A percentile compares a stretch with the other conserved stretches of the same genome.
Evolutionary conservation across 2,888 invertebrate genomes (phyloP).

Genomic region (Napeogenes inachia): DNA sequence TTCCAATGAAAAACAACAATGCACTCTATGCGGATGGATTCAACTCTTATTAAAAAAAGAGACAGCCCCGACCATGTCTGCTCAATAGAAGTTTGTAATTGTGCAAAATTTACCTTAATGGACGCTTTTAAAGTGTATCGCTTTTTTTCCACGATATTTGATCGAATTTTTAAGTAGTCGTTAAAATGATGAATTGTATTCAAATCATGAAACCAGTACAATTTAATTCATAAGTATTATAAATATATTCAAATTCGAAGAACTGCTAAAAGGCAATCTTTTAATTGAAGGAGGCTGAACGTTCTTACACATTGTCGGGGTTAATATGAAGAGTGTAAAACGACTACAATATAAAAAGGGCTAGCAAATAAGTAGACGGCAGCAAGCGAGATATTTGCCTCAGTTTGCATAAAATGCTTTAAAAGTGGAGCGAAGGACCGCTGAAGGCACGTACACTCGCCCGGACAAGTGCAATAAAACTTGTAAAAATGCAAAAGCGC

Average conservation of each 20-base stretch:
- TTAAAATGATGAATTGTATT: too few relatives aligned
- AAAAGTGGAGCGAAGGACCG: slow-evolving; percentile 42
- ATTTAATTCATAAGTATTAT: too few relatives aligned
- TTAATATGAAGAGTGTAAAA: slow-evolving; percentile 6
- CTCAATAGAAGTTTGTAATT: slow-evolving; percentile 2
- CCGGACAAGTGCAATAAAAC: slow-evolving; percentile 50
- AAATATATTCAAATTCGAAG: too few relatives aligned
- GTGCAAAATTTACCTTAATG: background rate
- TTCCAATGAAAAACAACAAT: slow-evolving; percentile 2
- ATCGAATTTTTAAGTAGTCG: too few relatives aligned
- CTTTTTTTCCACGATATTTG: too few relatives aligned
- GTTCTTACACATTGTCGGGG: background rate
- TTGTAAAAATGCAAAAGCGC: slow-evolving; percentile 39
- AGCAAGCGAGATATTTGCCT: slow-evolving; percentile 52
- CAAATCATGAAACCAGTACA: too few relatives aligned
- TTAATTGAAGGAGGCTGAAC: background rate
- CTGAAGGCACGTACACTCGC: slow-evolving; percentile 51
- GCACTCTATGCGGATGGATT: slow-evolving; percentile 2
- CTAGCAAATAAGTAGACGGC: slow-evolving; percentile 41
- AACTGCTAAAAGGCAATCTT: too few relatives aligned
- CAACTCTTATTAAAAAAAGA: slow-evolving; percentile 4
- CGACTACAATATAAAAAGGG: slow-evolving; percentile 33
- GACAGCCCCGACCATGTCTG: background rate
- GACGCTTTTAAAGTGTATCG: too few relatives aligned
- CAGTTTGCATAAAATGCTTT: slow-evolving; percentile 62